Base-by-base conservation (phyloP, 2,888 invertebrate species). In the Microplitis manilae region DNA sequence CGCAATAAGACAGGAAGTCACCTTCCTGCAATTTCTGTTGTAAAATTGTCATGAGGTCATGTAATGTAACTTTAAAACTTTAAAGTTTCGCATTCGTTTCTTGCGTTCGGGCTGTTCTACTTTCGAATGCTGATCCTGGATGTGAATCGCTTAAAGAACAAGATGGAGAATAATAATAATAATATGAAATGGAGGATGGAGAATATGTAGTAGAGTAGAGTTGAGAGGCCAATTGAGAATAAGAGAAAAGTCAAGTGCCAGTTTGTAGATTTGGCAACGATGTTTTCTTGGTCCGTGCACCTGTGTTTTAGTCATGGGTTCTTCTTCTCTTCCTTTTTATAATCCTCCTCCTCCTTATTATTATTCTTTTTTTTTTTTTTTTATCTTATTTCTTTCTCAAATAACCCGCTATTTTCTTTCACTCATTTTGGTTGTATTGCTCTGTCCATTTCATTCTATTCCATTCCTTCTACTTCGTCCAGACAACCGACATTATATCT, bases 21-120 rank as follows among this genome's bases (percentile, higher is more conserved):
- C 79, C 80, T 82, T 82, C 81, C 81, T 83, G 82, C 81, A 82
- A 83, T 83, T 82, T 79, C 80, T 72, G 60, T 72, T 75, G 79
- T 76, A 77, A 75, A 81, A 81, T 77, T 79, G 81, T 79, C 80
- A 69, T 41, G 64, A 41, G 71, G n/a, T 76, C 59, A 60, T 71
- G 13, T 50, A 50, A 50, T 50, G 50, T 50, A 50, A 50, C 50
- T 13, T 50, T 13, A 50, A 50, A 30, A 30, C 30, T 30, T 13
- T 50, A 13, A 69, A 71, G 71, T 76, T 39, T 50, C 15, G 76
- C 64, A 69, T 79, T 77, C 39, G 79, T 72, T 62, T 62, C 72
- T 68, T 30, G 69, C 73, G 65, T 64, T 64, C 13, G 50, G 50
- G 50, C 13, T 50, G 73, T 77, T 74, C 77, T 70, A 77, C 77